A percentile compares a stretch with the other conserved stretches of the same genome.
phyloP scores from a whole-genome alignment of 2,888 invertebrate species.

The Pasiphila rectangulata region DNA sequence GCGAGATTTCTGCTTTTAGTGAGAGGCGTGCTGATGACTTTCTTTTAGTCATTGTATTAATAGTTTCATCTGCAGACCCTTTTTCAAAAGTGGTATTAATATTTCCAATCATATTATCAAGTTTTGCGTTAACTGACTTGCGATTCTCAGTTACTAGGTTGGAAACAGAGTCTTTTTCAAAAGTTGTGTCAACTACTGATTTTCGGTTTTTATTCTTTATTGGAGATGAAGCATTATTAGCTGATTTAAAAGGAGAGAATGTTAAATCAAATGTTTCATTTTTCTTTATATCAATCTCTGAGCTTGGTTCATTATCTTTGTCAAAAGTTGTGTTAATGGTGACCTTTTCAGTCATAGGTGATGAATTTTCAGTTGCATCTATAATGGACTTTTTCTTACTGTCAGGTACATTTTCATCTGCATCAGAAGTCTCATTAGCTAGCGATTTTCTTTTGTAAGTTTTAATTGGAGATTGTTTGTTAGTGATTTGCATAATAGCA shows the following conservation, averaged over 20 bases:
- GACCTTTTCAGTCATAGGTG: conserved; percentile 3
- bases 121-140: conserved; percentile 6
- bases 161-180: conserved; percentile 24
- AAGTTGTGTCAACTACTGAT: conserved; percentile 26
- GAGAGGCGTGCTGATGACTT: not conserved
- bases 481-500: not conserved
- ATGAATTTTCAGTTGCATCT: conserved; percentile 3
- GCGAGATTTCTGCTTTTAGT: not conserved
- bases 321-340: conserved; percentile 17
- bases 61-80: conserved; percentile 17
- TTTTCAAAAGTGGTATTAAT: conserved; percentile 23
- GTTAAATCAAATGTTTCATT: conserved; percentile 26
- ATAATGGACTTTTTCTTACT: not conserved
- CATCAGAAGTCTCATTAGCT: not conserved
- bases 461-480: not conserved
- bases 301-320: conserved; percentile 15
- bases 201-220: conserved; percentile 10
- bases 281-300: conserved; percentile 4
- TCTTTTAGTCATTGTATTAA: not conserved
- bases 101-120: conserved; percentile 9
- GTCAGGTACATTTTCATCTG: not conserved
- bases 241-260: conserved; percentile 13
- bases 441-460: not conserved
- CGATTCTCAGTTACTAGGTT: not conserved
- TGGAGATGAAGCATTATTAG: conserved; percentile 8